Evolutionary conservation across 2,797 vertebrate species (phyloP).

Genomic region (Pelodytes ibericus): DNA sequence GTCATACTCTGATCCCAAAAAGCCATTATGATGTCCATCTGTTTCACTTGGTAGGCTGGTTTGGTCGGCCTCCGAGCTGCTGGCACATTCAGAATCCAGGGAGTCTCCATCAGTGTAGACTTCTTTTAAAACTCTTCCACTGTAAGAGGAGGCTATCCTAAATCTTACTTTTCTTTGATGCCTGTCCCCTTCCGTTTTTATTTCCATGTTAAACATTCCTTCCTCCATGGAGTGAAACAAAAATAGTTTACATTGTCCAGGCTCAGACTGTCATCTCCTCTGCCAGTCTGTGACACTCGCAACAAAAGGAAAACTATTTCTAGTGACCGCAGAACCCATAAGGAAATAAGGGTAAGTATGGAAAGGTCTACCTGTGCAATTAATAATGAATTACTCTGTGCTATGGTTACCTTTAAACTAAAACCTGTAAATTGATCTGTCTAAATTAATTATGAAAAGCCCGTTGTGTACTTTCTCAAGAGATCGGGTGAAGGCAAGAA

Average conservation of each 20-base stretch:
- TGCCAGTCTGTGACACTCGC: slow-evolving; percentile 65
- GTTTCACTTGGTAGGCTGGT: slow-evolving; percentile 81
- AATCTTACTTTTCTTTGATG: slow-evolving; percentile 90
- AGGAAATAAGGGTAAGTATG: slow-evolving; percentile 70
- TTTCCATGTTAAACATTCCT: slow-evolving; percentile 69
- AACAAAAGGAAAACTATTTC: slow-evolving; percentile 65
- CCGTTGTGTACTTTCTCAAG: slow-evolving; percentile 67
- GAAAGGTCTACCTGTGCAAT: slow-evolving; percentile 74
- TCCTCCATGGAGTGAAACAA: slow-evolving; percentile 71
- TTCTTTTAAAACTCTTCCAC: slow-evolving; percentile 92
- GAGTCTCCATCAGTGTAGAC: slow-evolving; percentile 91
- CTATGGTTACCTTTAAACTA: slow-evolving; percentile 93
- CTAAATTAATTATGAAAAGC: slow-evolving; percentile 84
- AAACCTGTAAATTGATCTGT: slow-evolving; percentile 86
- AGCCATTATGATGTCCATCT: slow-evolving; percentile 76
- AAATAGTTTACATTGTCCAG: slow-evolving; percentile 78
- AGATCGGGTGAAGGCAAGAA: slow-evolving; percentile 57
- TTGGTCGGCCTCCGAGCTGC: slow-evolving; percentile 84
- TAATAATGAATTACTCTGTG: slow-evolving; percentile 88
- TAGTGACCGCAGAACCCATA: slow-evolving; percentile 73
- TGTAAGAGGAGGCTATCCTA: slow-evolving; percentile 92
- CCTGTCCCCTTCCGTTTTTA: slow-evolving; percentile 72
- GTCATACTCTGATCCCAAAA: slow-evolving; percentile 78
- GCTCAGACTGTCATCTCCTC: slow-evolving; percentile 54
- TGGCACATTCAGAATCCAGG: slow-evolving; percentile 90